Evolutionary conservation across 64 coral and sea anemone genomes (phyloP).

Genomic region (Cladopsammia gracilis): DNA sequence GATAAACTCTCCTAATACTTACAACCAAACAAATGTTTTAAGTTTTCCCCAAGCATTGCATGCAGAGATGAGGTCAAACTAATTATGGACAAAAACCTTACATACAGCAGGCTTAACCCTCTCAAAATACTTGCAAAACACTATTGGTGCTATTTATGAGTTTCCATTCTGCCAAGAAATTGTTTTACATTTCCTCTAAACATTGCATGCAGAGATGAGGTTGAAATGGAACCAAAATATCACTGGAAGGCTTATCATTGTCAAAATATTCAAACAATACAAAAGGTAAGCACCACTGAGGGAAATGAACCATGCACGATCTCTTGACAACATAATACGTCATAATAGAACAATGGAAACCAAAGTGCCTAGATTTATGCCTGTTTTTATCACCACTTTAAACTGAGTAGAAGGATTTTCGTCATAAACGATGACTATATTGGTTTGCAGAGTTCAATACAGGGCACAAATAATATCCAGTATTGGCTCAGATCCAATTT

Average conservation of each 20-base stretch:
- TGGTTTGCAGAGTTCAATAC: constrained; percentile 10
- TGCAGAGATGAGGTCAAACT: neutral
- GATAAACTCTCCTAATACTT: neutral
- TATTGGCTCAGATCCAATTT: constrained; percentile 4
- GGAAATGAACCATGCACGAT: constrained; percentile 7
- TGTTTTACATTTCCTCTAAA: neutral
- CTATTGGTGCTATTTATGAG: neutral
- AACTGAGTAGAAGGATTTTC: neutral
- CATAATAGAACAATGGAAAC: neutral
- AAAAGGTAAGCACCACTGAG: neutral
- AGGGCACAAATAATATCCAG: neutral
- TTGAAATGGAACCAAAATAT: constrained; percentile 6
- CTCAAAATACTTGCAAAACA: neutral
- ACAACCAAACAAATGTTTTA: neutral
- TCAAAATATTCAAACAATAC: neutral
- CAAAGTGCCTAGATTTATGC: neutral
- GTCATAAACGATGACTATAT: constrained; percentile 7
- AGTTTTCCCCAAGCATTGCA: constrained; percentile 10
- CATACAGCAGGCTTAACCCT: too few relatives aligned
- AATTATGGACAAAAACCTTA: too few relatives aligned
- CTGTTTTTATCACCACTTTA: constrained; percentile 27
- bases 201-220: constrained; percentile 37
- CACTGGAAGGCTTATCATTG: neutral
- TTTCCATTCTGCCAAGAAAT: neutral
- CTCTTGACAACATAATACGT: neutral